Percentiles rank a stretch among this genome's conserved stretches.
These are phyloP conservation scores for Acromyrmex heyeri DNA, from an alignment of 1,140 invertebrate species.

Conservation along the genomic window DNA sequence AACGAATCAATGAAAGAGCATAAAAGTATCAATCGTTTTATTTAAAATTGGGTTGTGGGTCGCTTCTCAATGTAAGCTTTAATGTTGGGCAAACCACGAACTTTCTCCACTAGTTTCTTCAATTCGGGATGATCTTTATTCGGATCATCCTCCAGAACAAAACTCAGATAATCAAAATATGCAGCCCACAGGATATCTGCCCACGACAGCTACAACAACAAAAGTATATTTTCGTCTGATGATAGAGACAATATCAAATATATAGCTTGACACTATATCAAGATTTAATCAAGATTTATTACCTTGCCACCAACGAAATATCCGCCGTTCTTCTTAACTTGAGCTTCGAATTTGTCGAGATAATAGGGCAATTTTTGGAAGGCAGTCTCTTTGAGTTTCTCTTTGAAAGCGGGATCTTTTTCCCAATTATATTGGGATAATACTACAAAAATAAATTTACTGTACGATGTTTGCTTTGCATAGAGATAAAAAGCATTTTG, in stretches of 20 bases:
- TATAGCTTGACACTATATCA: neutral
- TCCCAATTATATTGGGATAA: slow-evolving; percentile 37
- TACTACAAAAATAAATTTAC: slow-evolving; percentile 42
- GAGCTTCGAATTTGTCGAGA: slow-evolving; percentile 58
- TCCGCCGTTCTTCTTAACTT: slow-evolving; percentile 66
- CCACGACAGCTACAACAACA: slow-evolving; percentile 59
- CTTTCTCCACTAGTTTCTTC: slow-evolving; percentile 68
- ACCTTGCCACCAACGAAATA: slow-evolving; percentile 66
- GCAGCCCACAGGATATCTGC: slow-evolving; percentile 48
- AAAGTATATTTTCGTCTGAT: neutral
- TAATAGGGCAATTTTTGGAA: slow-evolving; percentile 22
- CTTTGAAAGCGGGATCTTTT: slow-evolving; percentile 38
- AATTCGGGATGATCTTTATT: slow-evolving; percentile 60
- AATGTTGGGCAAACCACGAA: slow-evolving; percentile 87
- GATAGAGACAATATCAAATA: neutral
- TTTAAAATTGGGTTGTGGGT: slow-evolving; percentile 86
- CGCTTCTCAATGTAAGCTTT: slow-evolving; percentile 90
- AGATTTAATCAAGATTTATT: neutral
- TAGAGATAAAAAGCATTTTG: neutral
- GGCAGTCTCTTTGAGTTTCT: slow-evolving; percentile 25
- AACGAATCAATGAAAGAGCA: neutral
- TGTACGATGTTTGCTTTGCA: neutral
- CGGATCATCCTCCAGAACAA: neutral
- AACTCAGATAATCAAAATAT: neutral
- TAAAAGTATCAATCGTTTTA: neutral